Conservation (phyloP, 2,797 vertebrate species). For the Danio choprae region DNA sequence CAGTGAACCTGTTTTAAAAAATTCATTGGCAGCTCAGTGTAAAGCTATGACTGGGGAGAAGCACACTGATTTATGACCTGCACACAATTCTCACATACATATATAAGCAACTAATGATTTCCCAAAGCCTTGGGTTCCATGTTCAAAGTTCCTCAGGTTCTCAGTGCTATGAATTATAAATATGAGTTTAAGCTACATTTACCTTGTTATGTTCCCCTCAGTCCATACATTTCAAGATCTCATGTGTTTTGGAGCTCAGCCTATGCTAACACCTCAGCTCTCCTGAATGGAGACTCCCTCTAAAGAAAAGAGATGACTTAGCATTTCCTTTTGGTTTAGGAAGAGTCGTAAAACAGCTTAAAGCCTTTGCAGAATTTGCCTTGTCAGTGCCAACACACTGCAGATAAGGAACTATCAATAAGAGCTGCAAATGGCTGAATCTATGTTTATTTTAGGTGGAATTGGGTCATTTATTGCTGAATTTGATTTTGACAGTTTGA, state of each 20-base stretch:
- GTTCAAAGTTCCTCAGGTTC: slow-evolving; percentile 11
- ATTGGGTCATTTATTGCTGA: not conserved
- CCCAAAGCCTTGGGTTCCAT: slow-evolving; percentile 7
- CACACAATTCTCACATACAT: not conserved
- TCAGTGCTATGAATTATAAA: slow-evolving; percentile 38
- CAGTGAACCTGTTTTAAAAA: no score
- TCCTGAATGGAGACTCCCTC: slow-evolving; percentile 48
- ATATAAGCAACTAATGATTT: slow-evolving; percentile 19
- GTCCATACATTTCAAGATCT: slow-evolving; percentile 46
- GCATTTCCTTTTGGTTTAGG: slow-evolving; percentile 63
- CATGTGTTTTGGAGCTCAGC: slow-evolving; percentile 47
- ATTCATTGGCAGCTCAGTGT: not conserved
- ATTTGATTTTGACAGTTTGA: not conserved
- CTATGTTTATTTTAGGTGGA: slow-evolving; percentile 25
- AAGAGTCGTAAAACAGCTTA: slow-evolving; percentile 65
- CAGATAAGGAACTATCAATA: slow-evolving; percentile 33
- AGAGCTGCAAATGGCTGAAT: slow-evolving; percentile 24
- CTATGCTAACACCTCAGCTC: slow-evolving; percentile 40
- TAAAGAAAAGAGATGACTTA: slow-evolving; percentile 65
- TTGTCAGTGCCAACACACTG: slow-evolving; percentile 60
- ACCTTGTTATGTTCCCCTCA: slow-evolving; percentile 5
- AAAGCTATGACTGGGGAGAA: slow-evolving; percentile 3
- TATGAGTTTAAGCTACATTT: slow-evolving; percentile 29
- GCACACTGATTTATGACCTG: not conserved
- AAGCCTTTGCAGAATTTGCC: slow-evolving; percentile 48